Conservation (phyloP, 2,888 invertebrate species). For the Tuta absoluta region DNA sequence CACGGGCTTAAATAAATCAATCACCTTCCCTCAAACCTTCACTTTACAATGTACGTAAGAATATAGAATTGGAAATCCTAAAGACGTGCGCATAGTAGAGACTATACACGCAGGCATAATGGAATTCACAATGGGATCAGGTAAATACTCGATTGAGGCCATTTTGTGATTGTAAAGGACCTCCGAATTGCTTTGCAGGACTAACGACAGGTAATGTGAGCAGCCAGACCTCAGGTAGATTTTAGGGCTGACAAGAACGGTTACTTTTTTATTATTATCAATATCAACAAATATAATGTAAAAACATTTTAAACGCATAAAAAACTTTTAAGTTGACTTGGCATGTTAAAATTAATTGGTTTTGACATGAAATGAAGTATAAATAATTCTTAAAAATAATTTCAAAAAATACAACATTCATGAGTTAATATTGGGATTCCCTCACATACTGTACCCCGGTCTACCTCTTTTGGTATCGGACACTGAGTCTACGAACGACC, state of each 20-base stretch:
- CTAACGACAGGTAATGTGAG: conserved; percentile 19
- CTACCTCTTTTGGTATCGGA: too few species aligned
- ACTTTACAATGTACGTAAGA: neutral
- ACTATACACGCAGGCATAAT: conserved; percentile 2
- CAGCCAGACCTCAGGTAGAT: conserved; percentile 13
- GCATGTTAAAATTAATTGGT: too few species aligned
- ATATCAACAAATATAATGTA: neutral
- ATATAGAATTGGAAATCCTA: neutral
- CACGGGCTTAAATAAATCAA: conserved; percentile 1
- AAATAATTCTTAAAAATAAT: too few species aligned
- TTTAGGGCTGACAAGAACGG: conserved; percentile 6
- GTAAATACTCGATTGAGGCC: conserved; percentile 19
- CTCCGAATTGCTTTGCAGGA: neutral
- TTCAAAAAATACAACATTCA: too few species aligned
- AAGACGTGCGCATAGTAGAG: neutral
- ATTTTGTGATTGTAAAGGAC: conserved; percentile 14
- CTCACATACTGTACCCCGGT: too few species aligned
- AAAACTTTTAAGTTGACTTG: too few species aligned
- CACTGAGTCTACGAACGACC: too few species aligned
- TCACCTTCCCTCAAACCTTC: neutral
- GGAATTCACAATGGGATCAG: conserved; percentile 12
- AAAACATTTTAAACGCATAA: too few species aligned
- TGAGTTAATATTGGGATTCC: too few species aligned
- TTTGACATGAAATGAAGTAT: too few species aligned
- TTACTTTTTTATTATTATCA: neutral